Evolutionary conservation across 2,113 vertebrate species (phyloP).

Genomic region (Marmota flaviventris): DNA sequence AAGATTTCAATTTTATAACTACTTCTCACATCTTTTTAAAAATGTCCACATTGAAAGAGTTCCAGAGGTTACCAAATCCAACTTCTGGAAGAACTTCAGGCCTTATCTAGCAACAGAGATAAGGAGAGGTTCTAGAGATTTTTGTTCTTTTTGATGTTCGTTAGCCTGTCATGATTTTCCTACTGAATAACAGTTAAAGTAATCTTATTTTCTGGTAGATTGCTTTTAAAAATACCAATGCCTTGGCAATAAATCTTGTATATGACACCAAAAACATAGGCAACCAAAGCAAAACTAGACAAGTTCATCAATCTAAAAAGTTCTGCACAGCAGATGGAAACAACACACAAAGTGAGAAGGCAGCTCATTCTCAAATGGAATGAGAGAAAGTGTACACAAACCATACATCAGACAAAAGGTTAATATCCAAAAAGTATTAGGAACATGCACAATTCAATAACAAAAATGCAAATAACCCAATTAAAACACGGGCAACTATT

Average conservation of each 20-base stretch:
- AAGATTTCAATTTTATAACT: not conserved
- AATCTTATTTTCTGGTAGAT: not conserved
- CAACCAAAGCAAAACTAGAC: not conserved
- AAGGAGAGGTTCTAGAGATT: not conserved
- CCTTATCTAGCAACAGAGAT: not conserved
- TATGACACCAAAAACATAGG: not conserved
- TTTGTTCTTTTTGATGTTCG: not conserved
- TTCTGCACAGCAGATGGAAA: not conserved
- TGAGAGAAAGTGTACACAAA: not conserved
- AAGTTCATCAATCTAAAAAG: not conserved
- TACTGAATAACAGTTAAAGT: slow-evolving; percentile 11
- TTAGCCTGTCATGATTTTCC: not conserved
- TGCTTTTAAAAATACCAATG: slow-evolving; percentile 53
- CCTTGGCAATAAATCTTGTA: not conserved
- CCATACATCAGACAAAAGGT: not conserved
- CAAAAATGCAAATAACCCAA: not conserved
- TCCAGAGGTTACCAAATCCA: not conserved
- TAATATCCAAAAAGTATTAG: not conserved
- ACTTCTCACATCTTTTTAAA: not conserved
- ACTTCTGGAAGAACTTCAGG: not conserved
- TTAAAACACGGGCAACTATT: not conserved
- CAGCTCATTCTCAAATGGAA: not conserved
- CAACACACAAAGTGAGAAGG: not conserved
- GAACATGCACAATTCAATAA: not conserved
- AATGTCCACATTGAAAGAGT: not conserved